Evolutionary conservation across 2,888 invertebrate species (phyloP), one percentile per base, ranked within the genome.

Genomic region (Brachypterus glaber): DNA sequence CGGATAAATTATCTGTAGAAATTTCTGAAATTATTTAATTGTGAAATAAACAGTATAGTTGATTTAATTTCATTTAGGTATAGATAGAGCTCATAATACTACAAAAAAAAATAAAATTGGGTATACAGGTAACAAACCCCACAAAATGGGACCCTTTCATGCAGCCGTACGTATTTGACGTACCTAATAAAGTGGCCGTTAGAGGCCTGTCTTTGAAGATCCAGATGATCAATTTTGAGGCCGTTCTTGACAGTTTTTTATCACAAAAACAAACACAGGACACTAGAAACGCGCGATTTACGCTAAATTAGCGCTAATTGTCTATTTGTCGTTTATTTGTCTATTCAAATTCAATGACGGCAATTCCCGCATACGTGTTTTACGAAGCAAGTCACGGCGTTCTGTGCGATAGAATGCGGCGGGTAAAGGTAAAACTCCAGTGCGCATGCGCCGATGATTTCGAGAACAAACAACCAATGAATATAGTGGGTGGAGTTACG

Each of bases 141-240:
- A 21, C 21, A 7, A 5, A 21, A 21, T 21, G 5, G 21, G n/a
- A n/a, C n/a, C n/a, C n/a, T n/a, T n/a, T n/a, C n/a, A n/a, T n/a
- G n/a, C n/a, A n/a, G n/a, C n/a, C n/a, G n/a, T n/a, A n/a, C n/a
- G n/a, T n/a, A n/a, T n/a, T 37, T 17, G 26, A 47, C 53, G 33
- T 54, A 74, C 82, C 81, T 80, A 72, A 81, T 77, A 60, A 80
- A 79, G 74, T 81, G 80, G 69, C 80, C 80, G 70, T 73, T 73
- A 71, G 79, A 77, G 71, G 80, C 77, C 70, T 80, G 79, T 55
- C 72, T 66, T 58, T 81, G 80, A 62, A 81, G 73, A 54, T 82
- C 81, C 70, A 81, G 79, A 73, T n/a, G n/a, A n/a, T 82, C 81
- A 79, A 80, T 74, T 70, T 67, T 78, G 75, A 61, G 57, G 71